These are phyloP conservation scores for Acanthopagrus latus DNA, from an alignment of 2,797 vertebrate species.

Conservation along the genomic window DNA sequence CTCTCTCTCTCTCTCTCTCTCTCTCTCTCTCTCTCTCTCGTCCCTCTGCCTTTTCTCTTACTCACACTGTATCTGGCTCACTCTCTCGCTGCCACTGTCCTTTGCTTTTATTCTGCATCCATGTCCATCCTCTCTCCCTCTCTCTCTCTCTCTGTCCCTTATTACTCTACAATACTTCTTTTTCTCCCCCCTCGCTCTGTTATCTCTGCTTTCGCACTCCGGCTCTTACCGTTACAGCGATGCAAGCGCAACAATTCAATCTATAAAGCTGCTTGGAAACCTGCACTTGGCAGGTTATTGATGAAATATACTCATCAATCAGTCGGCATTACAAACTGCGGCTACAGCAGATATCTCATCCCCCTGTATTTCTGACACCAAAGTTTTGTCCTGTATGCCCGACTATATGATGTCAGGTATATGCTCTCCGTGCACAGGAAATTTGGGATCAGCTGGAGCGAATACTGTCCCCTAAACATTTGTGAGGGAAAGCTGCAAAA, in stretches of 20 bases:
- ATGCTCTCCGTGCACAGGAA: background rate
- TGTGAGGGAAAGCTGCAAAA: constrained; percentile 1
- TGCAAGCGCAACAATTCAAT: constrained; percentile 35
- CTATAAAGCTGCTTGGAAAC: constrained; percentile 42
- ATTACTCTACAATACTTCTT: constrained; percentile 48
- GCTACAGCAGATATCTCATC: constrained; percentile 11
- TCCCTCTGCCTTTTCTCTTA: constrained; percentile 36
- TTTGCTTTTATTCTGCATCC: constrained; percentile 45
- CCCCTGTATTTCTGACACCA: constrained; percentile 4
- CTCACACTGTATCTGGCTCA: constrained; percentile 38
- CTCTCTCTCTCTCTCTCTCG: constrained; percentile 34
- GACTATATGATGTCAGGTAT: constrained; percentile 10
- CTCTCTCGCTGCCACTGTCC: constrained; percentile 26
- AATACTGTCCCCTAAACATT: background rate
- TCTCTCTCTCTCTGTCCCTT: constrained; percentile 38
- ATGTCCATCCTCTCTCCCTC: constrained; percentile 33
- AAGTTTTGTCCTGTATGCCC: constrained; percentile 36
- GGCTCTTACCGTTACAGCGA: constrained; percentile 16
- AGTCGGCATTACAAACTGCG: constrained; percentile 19
- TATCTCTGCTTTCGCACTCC: constrained; percentile 15
- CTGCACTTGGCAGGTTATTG: constrained; percentile 33
- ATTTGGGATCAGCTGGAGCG: background rate
- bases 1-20: constrained; percentile 37
- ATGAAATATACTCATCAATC: constrained; percentile 38
- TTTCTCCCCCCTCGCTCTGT: background rate